Conservation (phyloP, 2,113 vertebrate species). For the Nestor notabilis region DNA sequence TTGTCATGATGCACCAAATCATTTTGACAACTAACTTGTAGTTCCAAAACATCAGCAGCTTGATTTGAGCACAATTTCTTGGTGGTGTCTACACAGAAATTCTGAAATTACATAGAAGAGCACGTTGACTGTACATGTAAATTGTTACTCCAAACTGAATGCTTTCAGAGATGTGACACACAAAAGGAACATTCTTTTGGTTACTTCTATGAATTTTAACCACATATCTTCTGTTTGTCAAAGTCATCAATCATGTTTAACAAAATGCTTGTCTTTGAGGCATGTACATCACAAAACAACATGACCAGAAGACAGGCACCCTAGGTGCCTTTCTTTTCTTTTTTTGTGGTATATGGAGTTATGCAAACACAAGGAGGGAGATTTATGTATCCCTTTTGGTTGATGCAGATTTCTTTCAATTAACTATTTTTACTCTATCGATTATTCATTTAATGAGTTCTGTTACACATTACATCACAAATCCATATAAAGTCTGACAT, state of each 20-base stretch:
- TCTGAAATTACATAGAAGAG: slow-evolving; percentile 71
- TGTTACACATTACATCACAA: neutral
- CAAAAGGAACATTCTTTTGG: neutral
- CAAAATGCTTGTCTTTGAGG: neutral
- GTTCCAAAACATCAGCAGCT: neutral
- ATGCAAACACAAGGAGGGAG: neutral
- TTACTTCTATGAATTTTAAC: slow-evolving; percentile 11
- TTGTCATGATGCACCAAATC: neutral
- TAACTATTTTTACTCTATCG: neutral
- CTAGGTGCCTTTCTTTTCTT: neutral
- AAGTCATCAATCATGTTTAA: neutral
- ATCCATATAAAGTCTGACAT: slow-evolving; percentile 22
- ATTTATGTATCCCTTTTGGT: neutral
- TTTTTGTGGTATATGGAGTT: neutral
- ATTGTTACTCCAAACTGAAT: slow-evolving; percentile 13
- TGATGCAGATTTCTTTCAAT: neutral
- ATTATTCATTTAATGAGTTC: neutral
- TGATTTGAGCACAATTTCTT: slow-evolving; percentile 32
- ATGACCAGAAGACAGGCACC: neutral
- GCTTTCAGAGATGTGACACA: neutral
- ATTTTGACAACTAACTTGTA: slow-evolving; percentile 41
- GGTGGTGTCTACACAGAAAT: slow-evolving; percentile 12
- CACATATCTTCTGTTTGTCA: neutral
- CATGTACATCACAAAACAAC: neutral
- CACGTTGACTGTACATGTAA: slow-evolving; percentile 14